A percentile compares a stretch with the other conserved stretches of the same genome.
phyloP scores from a whole-genome alignment of 2,113 vertebrate genomes.

The Suncus etruscus region DNA sequence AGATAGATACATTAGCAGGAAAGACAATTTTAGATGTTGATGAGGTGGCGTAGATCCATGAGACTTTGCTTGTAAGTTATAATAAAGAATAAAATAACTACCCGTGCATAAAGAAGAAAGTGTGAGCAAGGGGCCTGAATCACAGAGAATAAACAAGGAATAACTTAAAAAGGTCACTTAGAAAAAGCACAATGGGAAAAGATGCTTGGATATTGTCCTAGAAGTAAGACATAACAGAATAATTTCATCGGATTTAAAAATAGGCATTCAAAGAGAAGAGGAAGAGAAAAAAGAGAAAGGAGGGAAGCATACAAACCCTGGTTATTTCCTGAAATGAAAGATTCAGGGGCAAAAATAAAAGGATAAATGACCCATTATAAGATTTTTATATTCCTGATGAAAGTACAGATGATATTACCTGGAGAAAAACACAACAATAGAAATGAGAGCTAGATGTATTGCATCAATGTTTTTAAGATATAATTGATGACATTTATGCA shows the following conservation, averaged over 20 bases:
- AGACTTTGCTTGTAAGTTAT: not conserved
- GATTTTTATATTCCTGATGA: not conserved
- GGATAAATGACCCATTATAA: not conserved
- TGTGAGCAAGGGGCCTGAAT: not conserved
- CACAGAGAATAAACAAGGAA: not conserved
- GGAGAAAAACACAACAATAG: not conserved
- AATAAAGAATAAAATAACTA: not conserved
- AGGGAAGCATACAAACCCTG: not conserved
- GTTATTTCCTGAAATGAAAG: not conserved
- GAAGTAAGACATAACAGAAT: not conserved
- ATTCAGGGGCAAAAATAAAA: not conserved
- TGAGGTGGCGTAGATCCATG: not conserved
- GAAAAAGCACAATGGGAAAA: too few relatives aligned
- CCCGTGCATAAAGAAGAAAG: not conserved
- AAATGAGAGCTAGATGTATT: not conserved
- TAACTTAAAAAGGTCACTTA: not conserved
- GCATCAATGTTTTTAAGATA: not conserved
- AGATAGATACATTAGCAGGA: not conserved
- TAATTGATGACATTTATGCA: not conserved
- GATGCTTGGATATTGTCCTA: not conserved
- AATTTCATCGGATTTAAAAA: not conserved
- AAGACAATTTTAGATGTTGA: not conserved
- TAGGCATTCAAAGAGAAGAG: not conserved
- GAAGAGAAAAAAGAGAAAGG: rapidly evolving
- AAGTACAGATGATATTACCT: not conserved